These are phyloP conservation scores for Orchesella cincta DNA, from an alignment of 1,140 invertebrate genomes.

Conservation along the genomic window DNA sequence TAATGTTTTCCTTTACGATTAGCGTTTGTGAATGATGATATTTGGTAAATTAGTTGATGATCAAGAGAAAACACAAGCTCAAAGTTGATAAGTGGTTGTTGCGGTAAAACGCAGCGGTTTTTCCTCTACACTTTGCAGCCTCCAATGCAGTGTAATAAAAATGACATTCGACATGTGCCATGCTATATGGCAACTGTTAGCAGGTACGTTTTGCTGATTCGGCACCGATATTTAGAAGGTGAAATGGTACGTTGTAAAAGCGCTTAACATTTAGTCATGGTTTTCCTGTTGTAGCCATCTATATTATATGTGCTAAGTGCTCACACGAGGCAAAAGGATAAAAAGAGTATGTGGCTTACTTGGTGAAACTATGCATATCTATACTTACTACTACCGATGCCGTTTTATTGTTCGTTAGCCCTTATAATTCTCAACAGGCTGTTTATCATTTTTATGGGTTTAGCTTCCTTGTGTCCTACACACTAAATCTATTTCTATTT, in stretches of 20 bases:
- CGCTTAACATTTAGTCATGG: background rate
- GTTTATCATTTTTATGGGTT: slow-evolving; percentile 50
- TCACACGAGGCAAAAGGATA: no score
- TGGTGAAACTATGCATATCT: slow-evolving; percentile 16
- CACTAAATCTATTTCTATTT: no score
- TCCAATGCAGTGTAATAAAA: no score
- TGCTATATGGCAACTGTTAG: no score
- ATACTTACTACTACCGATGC: background rate
- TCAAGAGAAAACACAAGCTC: no score
- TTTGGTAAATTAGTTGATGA: no score
- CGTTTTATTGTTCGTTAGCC: slow-evolving; percentile 30
- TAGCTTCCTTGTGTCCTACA: background rate
- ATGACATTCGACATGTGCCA: background rate
- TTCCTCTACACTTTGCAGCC: background rate
- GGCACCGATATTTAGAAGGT: no score
- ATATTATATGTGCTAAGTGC: no score
- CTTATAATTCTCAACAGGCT: slow-evolving; percentile 49
- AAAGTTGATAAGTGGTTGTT: background rate
- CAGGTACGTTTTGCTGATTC: no score
- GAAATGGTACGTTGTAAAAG: background rate
- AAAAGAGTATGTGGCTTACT: no score
- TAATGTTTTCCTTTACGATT: no score
- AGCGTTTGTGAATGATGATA: no score
- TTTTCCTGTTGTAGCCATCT: background rate
- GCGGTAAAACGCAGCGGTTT: background rate